Evolutionary conservation across 2,113 vertebrate species (phyloP).

Genomic region (Euleptes europaea): DNA sequence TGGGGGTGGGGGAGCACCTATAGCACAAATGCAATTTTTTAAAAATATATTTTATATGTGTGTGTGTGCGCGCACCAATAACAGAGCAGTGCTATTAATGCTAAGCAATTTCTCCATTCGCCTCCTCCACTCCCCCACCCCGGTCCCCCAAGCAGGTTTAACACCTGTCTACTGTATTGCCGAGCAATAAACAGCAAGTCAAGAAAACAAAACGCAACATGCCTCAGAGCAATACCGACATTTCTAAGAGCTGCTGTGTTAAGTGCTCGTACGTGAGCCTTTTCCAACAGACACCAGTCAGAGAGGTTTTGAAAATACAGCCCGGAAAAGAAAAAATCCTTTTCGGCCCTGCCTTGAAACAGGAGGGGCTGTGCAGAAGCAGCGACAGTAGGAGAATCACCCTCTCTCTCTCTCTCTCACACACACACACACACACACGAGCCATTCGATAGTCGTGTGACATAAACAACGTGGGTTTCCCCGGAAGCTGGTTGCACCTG

Average conservation of each 20-base stretch:
- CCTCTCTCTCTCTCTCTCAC: background rate
- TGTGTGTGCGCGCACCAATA: background rate
- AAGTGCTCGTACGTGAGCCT: conserved; percentile 37
- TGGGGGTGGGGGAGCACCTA: background rate
- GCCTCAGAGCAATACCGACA: conserved; percentile 58
- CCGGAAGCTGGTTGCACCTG: conserved; percentile 29
- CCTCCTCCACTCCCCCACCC: background rate
- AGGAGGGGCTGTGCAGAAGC: conserved; percentile 38
- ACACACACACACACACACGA: background rate
- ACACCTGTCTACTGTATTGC: conserved; percentile 56
- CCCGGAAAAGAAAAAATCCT: conserved; percentile 47
- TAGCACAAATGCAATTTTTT: conserved; percentile 26
- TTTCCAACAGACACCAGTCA: conserved; percentile 42
- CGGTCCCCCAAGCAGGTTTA: conserved; percentile 48
- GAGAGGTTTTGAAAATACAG: conserved; percentile 54
- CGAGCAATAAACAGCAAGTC: conserved; percentile 66
- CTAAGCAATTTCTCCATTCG: conserved; percentile 38
- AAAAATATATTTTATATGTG: conserved; percentile 1
- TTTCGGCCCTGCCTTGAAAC: conserved; percentile 46
- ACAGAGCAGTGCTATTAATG: conserved; percentile 18
- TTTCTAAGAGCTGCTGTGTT: conserved; percentile 53
- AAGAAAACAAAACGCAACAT: conserved; percentile 59
- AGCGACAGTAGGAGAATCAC: background rate
- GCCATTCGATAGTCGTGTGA: conserved; percentile 1
- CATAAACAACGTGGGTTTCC: conserved; percentile 46